A percentile compares a stretch with the other conserved stretches of the same genome.
Conservation (phyloP, 2,113 vertebrate species). For the Pangasianodon hypophthalmus region DNA sequence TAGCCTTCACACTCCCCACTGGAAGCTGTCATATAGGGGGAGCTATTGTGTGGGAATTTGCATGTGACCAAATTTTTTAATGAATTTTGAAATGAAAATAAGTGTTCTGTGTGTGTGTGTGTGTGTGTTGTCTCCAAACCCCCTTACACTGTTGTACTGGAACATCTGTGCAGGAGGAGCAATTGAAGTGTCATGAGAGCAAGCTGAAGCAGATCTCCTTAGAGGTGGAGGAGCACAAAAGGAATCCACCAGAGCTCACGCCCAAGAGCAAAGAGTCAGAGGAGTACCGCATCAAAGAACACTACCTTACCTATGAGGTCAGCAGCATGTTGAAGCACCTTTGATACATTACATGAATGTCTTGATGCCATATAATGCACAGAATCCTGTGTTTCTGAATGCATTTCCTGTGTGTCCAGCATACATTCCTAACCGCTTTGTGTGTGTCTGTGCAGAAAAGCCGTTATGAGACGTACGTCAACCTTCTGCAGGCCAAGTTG, state of each 20-base stretch:
- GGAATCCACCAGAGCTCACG: slow-evolving; percentile 80
- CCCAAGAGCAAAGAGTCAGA: slow-evolving; percentile 91
- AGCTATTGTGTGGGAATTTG: background rate
- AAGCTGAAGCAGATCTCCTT: slow-evolving; percentile 92
- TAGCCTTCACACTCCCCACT: background rate
- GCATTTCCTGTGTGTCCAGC: background rate
- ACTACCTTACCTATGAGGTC: slow-evolving; percentile 97
- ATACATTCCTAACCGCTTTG: background rate
- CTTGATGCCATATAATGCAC: background rate
- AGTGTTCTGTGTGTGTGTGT: background rate
- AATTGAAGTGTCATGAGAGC: slow-evolving; percentile 92
- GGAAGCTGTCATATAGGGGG: background rate
- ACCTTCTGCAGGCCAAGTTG: slow-evolving; percentile 88
- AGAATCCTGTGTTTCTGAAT: background rate
- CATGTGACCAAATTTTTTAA: background rate
- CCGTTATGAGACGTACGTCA: slow-evolving; percentile 92
- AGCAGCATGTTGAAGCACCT: slow-evolving; percentile 37
- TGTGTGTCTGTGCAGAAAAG: slow-evolving; percentile 80
- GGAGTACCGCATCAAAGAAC: slow-evolving; percentile 93
- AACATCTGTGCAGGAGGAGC: slow-evolving; percentile 82
- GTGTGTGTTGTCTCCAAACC: slow-evolving; percentile 4
- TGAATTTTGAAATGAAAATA: background rate
- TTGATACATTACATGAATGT: background rate
- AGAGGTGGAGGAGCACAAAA: slow-evolving; percentile 91
- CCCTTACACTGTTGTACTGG: background rate